phyloP scores from a whole-genome alignment of 53 echinoderm and acorn worm genomes.

The Patiria pectinifera region DNA sequence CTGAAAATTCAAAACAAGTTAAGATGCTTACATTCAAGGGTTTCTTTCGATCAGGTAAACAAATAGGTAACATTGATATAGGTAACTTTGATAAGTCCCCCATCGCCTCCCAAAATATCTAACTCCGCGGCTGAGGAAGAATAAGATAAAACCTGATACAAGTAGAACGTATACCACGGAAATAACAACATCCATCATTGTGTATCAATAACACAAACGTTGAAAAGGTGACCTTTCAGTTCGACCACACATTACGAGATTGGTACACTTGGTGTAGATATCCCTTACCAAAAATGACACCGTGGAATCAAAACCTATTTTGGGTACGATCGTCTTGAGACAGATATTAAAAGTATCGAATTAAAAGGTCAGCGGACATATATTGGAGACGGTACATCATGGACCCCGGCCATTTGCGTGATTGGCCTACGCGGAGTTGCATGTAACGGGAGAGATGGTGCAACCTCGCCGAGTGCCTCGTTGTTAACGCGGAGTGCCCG shows the following conservation, averaged over 20 bases:
- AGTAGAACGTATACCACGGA: too few species aligned
- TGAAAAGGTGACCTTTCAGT: background rate
- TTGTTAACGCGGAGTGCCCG: background rate
- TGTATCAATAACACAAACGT: background rate
- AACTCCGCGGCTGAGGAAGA: too few species aligned
- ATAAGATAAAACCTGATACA: too few species aligned
- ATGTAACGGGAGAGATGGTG: background rate
- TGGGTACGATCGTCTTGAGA: background rate
- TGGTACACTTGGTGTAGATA: background rate
- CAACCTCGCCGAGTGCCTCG: background rate
- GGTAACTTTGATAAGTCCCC: too few species aligned
- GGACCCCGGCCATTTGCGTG: background rate
- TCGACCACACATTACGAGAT: background rate
- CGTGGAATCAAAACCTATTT: background rate
- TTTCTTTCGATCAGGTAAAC: too few species aligned
- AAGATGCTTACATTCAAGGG: too few species aligned
- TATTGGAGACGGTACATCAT: background rate
- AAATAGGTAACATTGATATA: too few species aligned
- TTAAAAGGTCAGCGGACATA: constrained; percentile 38
- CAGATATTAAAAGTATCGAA: constrained; percentile 25
- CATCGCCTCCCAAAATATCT: too few species aligned
- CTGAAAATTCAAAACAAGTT: too few species aligned
- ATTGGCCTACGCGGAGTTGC: background rate
- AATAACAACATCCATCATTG: too few species aligned
- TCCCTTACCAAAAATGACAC: background rate